Evolutionary conservation across 1,140 invertebrate species (phyloP).

Genomic region (Platorchestia sp.): DNA sequence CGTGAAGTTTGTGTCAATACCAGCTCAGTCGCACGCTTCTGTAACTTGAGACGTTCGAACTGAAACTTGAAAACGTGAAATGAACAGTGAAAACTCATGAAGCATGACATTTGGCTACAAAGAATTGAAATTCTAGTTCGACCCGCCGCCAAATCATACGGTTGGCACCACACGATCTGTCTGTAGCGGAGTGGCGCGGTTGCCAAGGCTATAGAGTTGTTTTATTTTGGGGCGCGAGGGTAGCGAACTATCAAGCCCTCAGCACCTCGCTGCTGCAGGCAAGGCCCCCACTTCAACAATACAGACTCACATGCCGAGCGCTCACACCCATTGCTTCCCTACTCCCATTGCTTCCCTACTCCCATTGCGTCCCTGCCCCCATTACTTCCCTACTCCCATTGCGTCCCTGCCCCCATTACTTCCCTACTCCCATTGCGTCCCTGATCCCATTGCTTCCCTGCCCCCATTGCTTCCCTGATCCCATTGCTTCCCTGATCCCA

Average conservation of each 20-base stretch:
- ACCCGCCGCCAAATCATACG: background rate
- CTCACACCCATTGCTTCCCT: no score
- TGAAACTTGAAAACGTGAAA: background rate
- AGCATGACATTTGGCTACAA: background rate
- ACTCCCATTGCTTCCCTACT: no score
- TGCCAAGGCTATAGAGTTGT: conserved; percentile 6
- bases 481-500: no score
- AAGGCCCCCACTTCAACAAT: background rate
- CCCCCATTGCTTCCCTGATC: no score
- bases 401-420: no score
- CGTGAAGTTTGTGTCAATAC: background rate
- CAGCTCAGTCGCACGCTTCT: background rate
- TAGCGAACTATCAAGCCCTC: conserved; percentile 6
- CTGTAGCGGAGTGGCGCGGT: background rate
- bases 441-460: no score
- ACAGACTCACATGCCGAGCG: background rate
- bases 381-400: background rate
- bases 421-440: background rate
- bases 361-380: no score
- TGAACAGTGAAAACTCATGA: background rate
- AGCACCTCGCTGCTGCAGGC: background rate
- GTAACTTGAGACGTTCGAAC: background rate
- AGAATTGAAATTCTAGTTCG: background rate
- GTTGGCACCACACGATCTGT: background rate
- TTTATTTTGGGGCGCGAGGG: background rate